phyloP scores from a whole-genome alignment of 2,113 vertebrate genomes.

The Carassius carassius region DNA sequence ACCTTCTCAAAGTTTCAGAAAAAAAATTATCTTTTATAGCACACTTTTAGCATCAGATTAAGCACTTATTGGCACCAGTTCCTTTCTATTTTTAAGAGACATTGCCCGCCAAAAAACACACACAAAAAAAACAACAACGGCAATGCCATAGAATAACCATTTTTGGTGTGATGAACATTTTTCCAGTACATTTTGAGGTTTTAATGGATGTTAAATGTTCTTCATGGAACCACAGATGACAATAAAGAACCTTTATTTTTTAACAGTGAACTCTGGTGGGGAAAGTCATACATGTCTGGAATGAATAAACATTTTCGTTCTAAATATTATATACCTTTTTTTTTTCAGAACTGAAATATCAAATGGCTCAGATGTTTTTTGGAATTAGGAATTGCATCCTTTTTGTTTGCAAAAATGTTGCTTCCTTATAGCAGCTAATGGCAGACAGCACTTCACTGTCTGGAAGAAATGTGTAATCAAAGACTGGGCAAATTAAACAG shows the following conservation, averaged over 20 bases:
- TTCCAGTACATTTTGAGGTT: no score
- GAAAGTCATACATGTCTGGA: background rate
- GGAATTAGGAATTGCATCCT: background rate
- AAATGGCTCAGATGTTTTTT: background rate
- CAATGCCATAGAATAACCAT: no score
- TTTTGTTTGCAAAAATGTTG: background rate
- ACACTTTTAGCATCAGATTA: background rate
- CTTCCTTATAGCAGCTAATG: background rate
- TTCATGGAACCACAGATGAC: no score
- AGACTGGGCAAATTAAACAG: constrained; percentile 13
- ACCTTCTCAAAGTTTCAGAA: background rate
- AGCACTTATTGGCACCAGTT: background rate
- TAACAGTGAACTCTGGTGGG: background rate
- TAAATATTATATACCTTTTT: background rate
- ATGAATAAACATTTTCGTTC: background rate
- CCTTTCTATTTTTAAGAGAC: background rate
- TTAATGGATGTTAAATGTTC: no score
- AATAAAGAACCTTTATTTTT: background rate
- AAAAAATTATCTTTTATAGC: background rate
- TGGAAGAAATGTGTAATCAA: constrained; percentile 22
- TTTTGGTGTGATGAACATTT: no score
- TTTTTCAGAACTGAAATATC: background rate
- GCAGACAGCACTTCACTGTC: constrained; percentile 10
- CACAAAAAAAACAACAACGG: background rate
- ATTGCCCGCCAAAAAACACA: background rate